A percentile compares a stretch with the other conserved stretches of the same genome.
Conservation (phyloP, 2,113 vertebrate species). For the Bombycilla garrulus region DNA sequence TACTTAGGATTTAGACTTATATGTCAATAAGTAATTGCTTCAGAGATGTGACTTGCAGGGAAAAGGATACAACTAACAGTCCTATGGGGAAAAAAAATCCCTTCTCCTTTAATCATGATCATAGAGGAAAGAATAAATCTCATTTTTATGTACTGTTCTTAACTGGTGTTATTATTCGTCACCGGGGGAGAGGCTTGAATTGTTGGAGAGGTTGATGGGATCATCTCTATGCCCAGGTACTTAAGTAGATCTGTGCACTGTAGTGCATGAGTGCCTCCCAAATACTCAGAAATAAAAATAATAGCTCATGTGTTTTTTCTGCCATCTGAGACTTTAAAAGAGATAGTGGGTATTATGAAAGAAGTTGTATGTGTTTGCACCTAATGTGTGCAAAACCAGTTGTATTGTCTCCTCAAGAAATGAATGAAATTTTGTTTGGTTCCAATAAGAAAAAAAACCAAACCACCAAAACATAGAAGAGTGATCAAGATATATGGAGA, state of each 20-base stretch:
- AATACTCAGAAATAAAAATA: conserved; percentile 7
- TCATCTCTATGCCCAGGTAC: not conserved
- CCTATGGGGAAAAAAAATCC: not conserved
- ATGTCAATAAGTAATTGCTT: not conserved
- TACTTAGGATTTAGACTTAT: not conserved
- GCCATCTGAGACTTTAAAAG: not conserved
- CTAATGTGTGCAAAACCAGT: not conserved
- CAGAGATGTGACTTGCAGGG: not conserved
- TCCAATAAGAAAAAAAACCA: not conserved
- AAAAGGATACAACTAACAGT: not conserved
- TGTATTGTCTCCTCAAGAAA: not conserved
- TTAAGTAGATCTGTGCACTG: not conserved
- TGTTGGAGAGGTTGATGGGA: not conserved
- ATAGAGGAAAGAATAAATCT: not conserved
- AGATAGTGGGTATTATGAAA: not conserved
- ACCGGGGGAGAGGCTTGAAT: not conserved
- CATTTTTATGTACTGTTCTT: not conserved
- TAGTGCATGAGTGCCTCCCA: not conserved
- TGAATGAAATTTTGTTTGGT: not conserved
- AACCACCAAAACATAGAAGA: not conserved
- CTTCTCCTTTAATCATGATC: not conserved
- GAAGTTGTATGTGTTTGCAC: not conserved
- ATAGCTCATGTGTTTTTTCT: not conserved
- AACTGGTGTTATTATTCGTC: not conserved
- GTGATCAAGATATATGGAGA: not conserved